phyloP scores from a whole-genome alignment of 2,797 vertebrate species.

The Anguilla marmorata region DNA sequence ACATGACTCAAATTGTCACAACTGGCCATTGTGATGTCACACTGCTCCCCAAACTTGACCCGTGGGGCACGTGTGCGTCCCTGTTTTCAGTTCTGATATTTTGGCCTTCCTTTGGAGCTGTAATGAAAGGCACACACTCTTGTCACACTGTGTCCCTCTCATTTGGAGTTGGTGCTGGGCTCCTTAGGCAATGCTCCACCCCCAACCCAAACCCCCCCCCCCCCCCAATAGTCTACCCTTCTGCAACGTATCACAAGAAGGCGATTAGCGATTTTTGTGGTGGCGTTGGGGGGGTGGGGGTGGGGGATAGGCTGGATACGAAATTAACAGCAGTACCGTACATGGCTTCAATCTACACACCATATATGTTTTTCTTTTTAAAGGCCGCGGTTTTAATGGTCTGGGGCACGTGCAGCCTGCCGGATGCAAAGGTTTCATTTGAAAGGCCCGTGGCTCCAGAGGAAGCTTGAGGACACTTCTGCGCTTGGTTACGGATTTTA shows the following conservation, averaged over 20 bases:
- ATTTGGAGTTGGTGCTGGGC: not conserved
- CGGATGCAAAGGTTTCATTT: slow-evolving; percentile 21
- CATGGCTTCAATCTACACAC: slow-evolving; percentile 40
- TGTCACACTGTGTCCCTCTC: not conserved
- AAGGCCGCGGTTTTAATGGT: slow-evolving; percentile 20
- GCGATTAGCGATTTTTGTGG: not conserved
- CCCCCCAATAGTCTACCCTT: not conserved
- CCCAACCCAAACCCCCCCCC: not conserved
- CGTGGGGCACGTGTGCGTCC: not conserved
- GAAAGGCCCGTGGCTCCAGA: slow-evolving; percentile 17
- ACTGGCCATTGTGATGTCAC: not conserved
- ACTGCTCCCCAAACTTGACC: not conserved
- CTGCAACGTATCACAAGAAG: not conserved
- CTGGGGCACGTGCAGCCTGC: not conserved
- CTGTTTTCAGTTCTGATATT: not conserved
- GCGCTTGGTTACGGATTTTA: not conserved
- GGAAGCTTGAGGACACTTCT: not conserved
- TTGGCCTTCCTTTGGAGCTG: not conserved
- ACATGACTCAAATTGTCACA: not conserved
- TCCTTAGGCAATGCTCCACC: not conserved
- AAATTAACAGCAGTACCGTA: slow-evolving; percentile 17
- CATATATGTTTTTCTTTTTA: slow-evolving; percentile 24
- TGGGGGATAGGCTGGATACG: not conserved
- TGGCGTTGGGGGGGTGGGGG: not conserved
- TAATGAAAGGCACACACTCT: not conserved